Conservation (phyloP, 1,140 invertebrate genomes). For the Trachelipus rathkii region DNA sequence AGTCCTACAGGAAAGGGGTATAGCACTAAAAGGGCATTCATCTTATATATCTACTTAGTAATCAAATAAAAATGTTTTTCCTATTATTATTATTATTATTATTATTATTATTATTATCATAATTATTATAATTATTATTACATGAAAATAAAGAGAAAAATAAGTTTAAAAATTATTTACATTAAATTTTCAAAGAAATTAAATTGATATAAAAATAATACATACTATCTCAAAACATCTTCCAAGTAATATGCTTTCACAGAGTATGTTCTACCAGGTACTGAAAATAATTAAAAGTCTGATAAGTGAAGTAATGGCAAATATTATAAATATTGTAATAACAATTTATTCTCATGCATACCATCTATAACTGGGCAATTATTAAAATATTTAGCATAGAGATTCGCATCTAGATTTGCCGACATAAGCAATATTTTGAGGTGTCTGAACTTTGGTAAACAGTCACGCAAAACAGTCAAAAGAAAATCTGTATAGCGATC, state of each 20-base stretch:
- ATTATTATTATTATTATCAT: too few species aligned
- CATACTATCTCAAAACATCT: constrained; percentile 63
- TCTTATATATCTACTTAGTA: too few species aligned
- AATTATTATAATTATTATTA: too few species aligned
- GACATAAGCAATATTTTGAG: constrained; percentile 89
- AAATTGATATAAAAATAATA: constrained; percentile 6
- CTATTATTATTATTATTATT: too few species aligned
- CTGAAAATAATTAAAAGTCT: constrained; percentile 49
- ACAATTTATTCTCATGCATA: constrained; percentile 43
- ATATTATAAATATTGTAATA: not conserved
- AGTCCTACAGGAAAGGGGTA: too few species aligned
- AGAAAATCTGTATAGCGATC: constrained; percentile 91
- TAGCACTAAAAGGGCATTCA: too few species aligned
- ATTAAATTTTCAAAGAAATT: too few species aligned
- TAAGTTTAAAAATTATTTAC: not conserved
- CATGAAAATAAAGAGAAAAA: not conserved
- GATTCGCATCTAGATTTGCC: constrained; percentile 76
- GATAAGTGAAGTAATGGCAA: too few species aligned
- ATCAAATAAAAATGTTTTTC: too few species aligned
- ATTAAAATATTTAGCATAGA: constrained; percentile 79
- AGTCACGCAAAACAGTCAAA: constrained; percentile 74
- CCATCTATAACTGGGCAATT: constrained; percentile 66
- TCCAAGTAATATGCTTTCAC: constrained; percentile 78
- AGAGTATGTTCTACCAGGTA: constrained; percentile 72
- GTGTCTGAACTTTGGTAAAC: constrained; percentile 64